A percentile compares a stretch with the other conserved stretches of the same genome.
Evolutionary conservation across 2,113 vertebrate species (phyloP).

Genomic region (Daphoenositta chrysoptera): DNA sequence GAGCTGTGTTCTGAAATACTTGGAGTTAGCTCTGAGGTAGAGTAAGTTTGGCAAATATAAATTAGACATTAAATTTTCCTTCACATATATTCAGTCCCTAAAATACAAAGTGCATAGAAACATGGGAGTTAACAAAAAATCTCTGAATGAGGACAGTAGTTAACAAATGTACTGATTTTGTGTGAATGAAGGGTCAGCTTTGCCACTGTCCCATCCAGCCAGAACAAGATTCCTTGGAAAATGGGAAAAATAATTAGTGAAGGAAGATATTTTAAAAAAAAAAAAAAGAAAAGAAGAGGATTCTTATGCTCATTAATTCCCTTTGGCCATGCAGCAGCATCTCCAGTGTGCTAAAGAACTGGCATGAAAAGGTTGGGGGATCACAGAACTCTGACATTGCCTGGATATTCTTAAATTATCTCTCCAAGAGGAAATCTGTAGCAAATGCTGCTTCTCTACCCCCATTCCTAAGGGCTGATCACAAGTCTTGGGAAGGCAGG

Average conservation of each 20-base stretch:
- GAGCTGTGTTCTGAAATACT: not conserved
- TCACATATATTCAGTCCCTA: not conserved
- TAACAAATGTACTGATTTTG: not conserved
- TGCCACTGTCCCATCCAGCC: not conserved
- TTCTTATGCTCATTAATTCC: not conserved
- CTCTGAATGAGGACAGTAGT: not conserved
- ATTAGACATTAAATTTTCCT: not conserved
- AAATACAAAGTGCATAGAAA: not conserved
- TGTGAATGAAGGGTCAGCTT: not conserved
- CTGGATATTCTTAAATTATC: not conserved
- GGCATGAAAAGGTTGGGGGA: not conserved
- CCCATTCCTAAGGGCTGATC: not conserved
- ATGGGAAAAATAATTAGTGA: not conserved
- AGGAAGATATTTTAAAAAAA: not conserved
- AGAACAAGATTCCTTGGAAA: not conserved
- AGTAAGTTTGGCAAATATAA: not conserved
- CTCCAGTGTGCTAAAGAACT: not conserved
- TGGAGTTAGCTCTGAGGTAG: not conserved
- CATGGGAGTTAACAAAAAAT: not conserved
- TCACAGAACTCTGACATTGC: not conserved
- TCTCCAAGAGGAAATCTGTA: not conserved
- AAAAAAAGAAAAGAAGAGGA: not conserved
- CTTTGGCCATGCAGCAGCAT: not conserved
- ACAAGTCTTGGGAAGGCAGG: not conserved
- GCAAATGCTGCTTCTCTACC: not conserved